Conservation (phyloP, 2,888 invertebrate genomes). For the Odontothrips loti region DNA sequence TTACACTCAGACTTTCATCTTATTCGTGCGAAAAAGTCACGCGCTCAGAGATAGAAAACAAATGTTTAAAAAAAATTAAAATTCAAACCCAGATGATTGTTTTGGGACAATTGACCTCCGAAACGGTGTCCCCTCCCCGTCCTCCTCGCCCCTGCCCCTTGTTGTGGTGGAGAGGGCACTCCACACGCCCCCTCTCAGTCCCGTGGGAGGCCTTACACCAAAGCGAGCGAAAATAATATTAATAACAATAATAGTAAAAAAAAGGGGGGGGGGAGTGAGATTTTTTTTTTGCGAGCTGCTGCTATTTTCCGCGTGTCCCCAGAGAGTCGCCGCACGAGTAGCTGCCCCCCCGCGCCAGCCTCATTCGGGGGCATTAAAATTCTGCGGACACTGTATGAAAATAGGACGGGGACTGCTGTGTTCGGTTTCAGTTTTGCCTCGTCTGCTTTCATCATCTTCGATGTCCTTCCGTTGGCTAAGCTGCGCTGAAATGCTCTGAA, state of each 20-base stretch:
- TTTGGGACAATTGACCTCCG: too few species aligned
- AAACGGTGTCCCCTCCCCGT: too few species aligned
- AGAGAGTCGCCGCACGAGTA: background rate
- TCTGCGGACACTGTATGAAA: constrained; percentile 5
- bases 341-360: background rate
- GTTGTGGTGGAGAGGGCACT: too few species aligned
- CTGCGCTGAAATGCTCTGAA: background rate
- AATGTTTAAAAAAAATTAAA: too few species aligned
- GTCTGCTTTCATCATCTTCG: too few species aligned
- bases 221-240: constrained; percentile 25
- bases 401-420: background rate
- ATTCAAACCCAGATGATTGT: too few species aligned
- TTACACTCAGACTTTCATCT: too few species aligned
- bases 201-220: constrained; percentile 13
- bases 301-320: background rate
- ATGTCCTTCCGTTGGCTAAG: background rate
- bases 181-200: background rate
- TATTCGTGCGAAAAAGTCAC: too few species aligned
- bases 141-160: too few species aligned
- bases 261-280: background rate
- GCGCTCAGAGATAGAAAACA: too few species aligned
- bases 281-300: background rate
- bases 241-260: constrained; percentile 26
- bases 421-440: background rate
- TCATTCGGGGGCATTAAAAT: constrained; percentile 7